These are phyloP conservation scores for rat (Rattus norvegicus) DNA, from an alignment of 2,113 vertebrate species.

Conservation along the genomic window GRCr8 NC_086020.1:109407501-109408000, in stretches of 20 bases:
- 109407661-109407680: background rate
- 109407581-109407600: background rate
- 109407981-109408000: background rate
- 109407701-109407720: background rate
- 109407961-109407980: background rate
- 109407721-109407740: background rate
- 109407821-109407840: background rate
- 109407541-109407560: background rate
- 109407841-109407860: background rate
- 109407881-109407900: no score
- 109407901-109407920: background rate
- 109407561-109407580: conserved; percentile 1
- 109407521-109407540: background rate
- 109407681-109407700: background rate
- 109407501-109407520: background rate
- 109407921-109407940: background rate
- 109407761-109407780: background rate
- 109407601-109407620: background rate
- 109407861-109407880: background rate
- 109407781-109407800: no score
- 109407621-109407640: background rate
- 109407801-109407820: background rate
- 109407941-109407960: background rate
- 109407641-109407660: background rate
- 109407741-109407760: background rate